Percentiles rank a stretch among this genome's conserved stretches.
Evolutionary conservation across 2,888 invertebrate genomes (phyloP).

Genomic region (Nomada fabriciana): DNA sequence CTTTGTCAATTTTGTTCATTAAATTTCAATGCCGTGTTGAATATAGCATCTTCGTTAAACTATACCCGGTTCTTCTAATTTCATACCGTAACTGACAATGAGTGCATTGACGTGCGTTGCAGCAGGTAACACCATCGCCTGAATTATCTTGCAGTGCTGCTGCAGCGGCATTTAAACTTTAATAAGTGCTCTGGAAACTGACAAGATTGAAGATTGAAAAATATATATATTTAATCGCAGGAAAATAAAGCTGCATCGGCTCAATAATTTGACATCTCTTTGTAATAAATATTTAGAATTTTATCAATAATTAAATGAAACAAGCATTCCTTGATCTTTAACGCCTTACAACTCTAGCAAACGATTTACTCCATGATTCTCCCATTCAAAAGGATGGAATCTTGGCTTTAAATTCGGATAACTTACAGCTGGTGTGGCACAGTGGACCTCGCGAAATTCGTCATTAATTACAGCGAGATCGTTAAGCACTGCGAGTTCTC

Average conservation of each 20-base stretch:
- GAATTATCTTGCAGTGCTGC: too few species aligned
- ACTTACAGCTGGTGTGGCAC: conserved; percentile 13
- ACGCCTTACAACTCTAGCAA: background rate
- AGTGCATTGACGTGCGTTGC: background rate
- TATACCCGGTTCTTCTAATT: background rate
- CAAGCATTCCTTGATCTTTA: too few species aligned
- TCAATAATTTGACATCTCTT: too few species aligned
- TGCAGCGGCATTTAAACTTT: too few species aligned
- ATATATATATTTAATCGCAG: too few species aligned
- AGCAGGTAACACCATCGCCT: background rate
- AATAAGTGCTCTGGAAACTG: too few species aligned
- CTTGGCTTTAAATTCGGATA: conserved; percentile 21
- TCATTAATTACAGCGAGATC: conserved; percentile 71
- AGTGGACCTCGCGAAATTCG: conserved; percentile 48
- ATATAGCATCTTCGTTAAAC: background rate
- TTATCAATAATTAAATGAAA: too few species aligned
- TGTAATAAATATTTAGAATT: too few species aligned
- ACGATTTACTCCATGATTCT: conserved; percentile 6
- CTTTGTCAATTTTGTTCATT: too few species aligned
- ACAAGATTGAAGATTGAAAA: too few species aligned
- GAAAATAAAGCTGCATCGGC: too few species aligned
- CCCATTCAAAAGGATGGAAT: background rate
- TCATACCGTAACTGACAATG: background rate
- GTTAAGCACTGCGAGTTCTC: conserved; percentile 56
- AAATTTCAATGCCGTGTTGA: background rate